Conservation (phyloP, 1,140 invertebrate species). For the Nixonia krombeini region DNA sequence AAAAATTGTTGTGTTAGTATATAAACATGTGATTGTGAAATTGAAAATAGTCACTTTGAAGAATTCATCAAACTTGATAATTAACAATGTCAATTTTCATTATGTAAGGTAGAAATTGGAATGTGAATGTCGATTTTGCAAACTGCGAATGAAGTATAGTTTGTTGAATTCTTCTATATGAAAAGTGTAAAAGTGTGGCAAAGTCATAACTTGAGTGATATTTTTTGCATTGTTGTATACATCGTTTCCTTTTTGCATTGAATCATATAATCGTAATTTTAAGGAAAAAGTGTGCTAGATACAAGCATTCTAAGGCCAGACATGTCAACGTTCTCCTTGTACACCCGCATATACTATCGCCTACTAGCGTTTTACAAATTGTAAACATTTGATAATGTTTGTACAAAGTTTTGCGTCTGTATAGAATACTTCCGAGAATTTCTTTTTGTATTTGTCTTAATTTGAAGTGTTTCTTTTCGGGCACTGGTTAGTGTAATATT, state of each 20-base stretch:
- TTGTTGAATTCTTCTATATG: no score
- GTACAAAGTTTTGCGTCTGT: slow-evolving; percentile 39
- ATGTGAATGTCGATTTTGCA: background rate
- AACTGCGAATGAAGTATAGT: background rate
- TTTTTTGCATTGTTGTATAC: slow-evolving; percentile 31
- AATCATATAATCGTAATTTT: slow-evolving; percentile 37
- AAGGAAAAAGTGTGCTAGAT: slow-evolving; percentile 36
- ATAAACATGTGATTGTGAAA: no score
- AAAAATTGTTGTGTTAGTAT: no score
- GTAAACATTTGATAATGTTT: slow-evolving; percentile 32
- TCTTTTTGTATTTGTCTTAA: slow-evolving; percentile 13
- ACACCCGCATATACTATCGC: background rate
- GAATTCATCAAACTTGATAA: no score
- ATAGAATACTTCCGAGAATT: slow-evolving; percentile 8
- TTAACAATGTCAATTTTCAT: no score
- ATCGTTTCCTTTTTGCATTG: slow-evolving; percentile 19
- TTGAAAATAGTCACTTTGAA: no score
- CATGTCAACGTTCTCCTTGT: slow-evolving; percentile 20
- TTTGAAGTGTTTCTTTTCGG: slow-evolving; percentile 28
- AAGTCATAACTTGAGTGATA: slow-evolving; percentile 24
- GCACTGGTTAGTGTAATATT: slow-evolving; percentile 43
- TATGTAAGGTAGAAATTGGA: no score
- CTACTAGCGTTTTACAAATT: slow-evolving; percentile 18
- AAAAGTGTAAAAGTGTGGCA: background rate
- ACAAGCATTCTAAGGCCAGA: slow-evolving; percentile 31